Evolutionary conservation across 2,888 invertebrate species (phyloP), one percentile per base, ranked within the genome.

Genomic region (Linyphia triangularis): DNA sequence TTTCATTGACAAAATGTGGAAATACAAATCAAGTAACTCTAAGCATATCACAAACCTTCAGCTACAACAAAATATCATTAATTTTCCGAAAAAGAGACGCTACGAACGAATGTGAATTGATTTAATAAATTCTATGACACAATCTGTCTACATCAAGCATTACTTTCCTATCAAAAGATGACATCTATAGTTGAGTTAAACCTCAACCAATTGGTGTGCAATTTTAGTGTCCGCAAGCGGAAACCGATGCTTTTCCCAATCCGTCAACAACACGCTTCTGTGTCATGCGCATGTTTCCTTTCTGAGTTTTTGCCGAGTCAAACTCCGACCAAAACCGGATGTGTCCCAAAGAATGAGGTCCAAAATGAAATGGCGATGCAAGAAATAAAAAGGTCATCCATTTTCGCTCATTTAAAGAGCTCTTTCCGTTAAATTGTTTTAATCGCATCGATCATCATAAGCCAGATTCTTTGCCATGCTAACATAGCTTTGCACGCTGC

Each of bases 361-460:
- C 33, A 69, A 13, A 75, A 61, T 69, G 28, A 77, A 77, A 75
- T 77, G 77, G 69, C n/a, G 67, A 59, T 37, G 43, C 63, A 26
- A 65, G n/a, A 30, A 40, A 51, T 77, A 77, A 69, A 85, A 72
- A 79, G 79, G 81, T 70, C 86, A 86, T 86, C 67, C 81, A 51
- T 86, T 86, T 86, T 79, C 65, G 33, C 51, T 40, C 82, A 67
- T 81, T 81, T 75, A 81, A 86, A 73, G 81, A 86, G 73, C 28
- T 57, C 51, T 86, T 86, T 88, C 88, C 82, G 81, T 61, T 59
- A 75, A 75, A 81, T 77, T 69, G 69, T 88, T 88, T 75, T 40
- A 77, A 65, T 67, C 82, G 59, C 70, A 82, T 88, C 82, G 82
- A 88, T 88, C 88, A 88, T 88, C 65, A 67, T 82, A 82, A 88